Base-by-base conservation (phyloP, 1,140 invertebrate genomes). In the Camponotus floridanus region DNA sequence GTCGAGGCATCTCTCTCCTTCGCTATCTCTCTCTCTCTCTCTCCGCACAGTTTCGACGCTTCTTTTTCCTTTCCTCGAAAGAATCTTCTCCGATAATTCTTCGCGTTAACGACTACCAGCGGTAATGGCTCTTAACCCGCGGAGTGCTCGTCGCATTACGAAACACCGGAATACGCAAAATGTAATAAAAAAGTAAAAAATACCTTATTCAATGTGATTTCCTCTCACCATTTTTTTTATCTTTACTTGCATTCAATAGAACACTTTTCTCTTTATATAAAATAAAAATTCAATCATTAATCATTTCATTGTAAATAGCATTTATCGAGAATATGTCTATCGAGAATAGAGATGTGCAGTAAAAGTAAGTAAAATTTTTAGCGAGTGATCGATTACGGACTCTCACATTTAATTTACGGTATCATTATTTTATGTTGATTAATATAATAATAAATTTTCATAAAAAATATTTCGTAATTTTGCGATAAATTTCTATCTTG, bases 51-150 rank as follows among this genome's bases (percentile, higher is more conserved):
- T 87, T 74, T 80, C 71, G 48, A 76, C 79, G 57, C 18, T 78
- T 68, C 62, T 74, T 73, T 65, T 62, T 87, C 62, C 57, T 45
- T 73, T 7, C 26, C 51, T 81, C 55, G 36, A 42, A 57, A 42
- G 79, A 48, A 18, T 73, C 39, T 45, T 81, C 26, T 39, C 36
- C 79, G 79, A 83, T 83, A 74, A 74, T 83, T 74, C 55, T 61
- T 83, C 79, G 79, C 79, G 55, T 73, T 83, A 83, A 83, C 68
- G 79, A 83, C 55, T 70, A 62, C 55, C 67, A 61, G n/a, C 79
- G 57, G 73, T 83, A 83, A 81, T 81, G 57, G 71, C 71, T 84
- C 57, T 76, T 76, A 84, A 85, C 59, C 59, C 33, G 48, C 81
- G 48, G 61, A 78, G 59, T 78, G 48, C 48, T 71, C 51, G 78